Base-by-base conservation (phyloP, 2,888 invertebrate species). In the Caenorhabditis sp. region DNA sequence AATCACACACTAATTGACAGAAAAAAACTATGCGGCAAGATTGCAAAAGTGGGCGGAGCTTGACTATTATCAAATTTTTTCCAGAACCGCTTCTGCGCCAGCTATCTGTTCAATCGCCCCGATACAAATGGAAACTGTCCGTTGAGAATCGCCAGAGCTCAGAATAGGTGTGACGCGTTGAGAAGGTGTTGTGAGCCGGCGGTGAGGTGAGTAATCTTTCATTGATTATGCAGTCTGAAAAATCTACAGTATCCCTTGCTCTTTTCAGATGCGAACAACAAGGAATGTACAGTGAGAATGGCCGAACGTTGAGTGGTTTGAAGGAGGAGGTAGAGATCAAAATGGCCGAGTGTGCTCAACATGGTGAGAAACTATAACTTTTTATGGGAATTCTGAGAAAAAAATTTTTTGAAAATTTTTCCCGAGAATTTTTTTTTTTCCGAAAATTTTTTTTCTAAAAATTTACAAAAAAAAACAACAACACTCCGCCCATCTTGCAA, bases 181-280 rank as follows among this genome's bases (percentile, higher is more conserved):
- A 61, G 79, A 56, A 74, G 81, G 35, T 87, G 87, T 66, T 87
- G 87, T 76, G 84, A 85, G 22, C 85, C 85, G 12, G 85, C 85
- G 7, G 72, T 68, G 5, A 64, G 82, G 86, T 86, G 6, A 59
- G 64, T 26, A n/a, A n/a, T 26, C n/a, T n/a, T 56, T 54, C 16
- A 12, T 70, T 26, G 26, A 51, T 47, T 26, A n/a, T 8, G 49
- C 6, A 49, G 31, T 51, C 12, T 14, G 10, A n/a, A 35, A 64
- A 47, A 41, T 28, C 51, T 19, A 24, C 7, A 51, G 16, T 22
- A 54, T 24, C 63, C 22, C 61, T n/a, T 26, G 10, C 31, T 10
- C 24, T 19, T 44, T 44, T 38, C 41, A 85, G 87, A 70, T 87
- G 87, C 68, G 87, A 87, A 22, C 85, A 85, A 61, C 58, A 66